Evolutionary conservation across 1,140 invertebrate genomes (phyloP), one percentile per base, ranked within the genome.

Genomic region (Hesperophylax magnus): DNA sequence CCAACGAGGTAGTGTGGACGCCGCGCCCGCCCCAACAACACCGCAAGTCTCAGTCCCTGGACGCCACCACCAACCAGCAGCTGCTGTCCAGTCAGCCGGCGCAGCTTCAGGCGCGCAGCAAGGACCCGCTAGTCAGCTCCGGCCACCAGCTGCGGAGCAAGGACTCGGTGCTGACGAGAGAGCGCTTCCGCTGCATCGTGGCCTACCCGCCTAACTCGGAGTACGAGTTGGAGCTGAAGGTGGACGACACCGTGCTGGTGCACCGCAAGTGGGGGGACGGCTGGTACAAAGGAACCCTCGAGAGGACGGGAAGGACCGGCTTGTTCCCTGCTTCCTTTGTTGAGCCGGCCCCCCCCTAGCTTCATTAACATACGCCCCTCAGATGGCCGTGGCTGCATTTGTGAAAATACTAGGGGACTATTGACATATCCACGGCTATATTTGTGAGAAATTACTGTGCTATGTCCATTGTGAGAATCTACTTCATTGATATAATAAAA

Each of bases 191-290:
- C 39, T 98, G 97, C 88, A 96, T 98, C 82, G 96, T 96, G 24
- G 95, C 97, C 8, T 98, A 98, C 91, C 97, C 97, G n/a, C 96
- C 97, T 0, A 97, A 98, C 86, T 97, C 95, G 81, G 97, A 98
- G 83, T 96, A 97, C 86, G 97, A 98, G 87, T 85, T 98, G 80
- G 96, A 98, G 86, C 90, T 98, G 1, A 94, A 95, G 82, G 92
- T 97, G 18, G 96, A 97, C 24, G 97, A 98, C 86, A 94, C 98
- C 71, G 96, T 98, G 76, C 94, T 96, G 85, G 97, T 98, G 4
- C 95, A 96, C 86, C 96, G 96, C 84, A 98, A 98, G 87, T 93
- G 97, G 53, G 97, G 98, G 27, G 97, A 98, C 86, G 97, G 97
- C 15, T 98, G 97, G 97, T 98, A 96, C 87, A 98, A 98, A 87